Conservation (phyloP, 2,888 invertebrate species). For the Stegophylla sp. region DNA sequence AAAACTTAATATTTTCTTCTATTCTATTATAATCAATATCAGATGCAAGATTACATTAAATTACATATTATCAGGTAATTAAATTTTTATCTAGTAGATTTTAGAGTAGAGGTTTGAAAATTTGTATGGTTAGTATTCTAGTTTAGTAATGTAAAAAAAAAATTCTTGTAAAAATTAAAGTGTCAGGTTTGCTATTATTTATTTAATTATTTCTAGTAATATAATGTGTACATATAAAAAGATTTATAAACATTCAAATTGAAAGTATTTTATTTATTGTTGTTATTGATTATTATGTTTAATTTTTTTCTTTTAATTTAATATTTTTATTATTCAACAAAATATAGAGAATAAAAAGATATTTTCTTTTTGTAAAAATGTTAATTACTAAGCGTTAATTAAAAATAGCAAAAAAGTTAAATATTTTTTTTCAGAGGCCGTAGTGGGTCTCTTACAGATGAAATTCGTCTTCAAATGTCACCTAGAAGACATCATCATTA, state of each 20-base stretch:
- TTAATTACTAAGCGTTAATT: background rate
- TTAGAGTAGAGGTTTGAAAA: conserved; percentile 34
- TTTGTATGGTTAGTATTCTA: conserved; percentile 33
- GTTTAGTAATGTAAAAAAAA: conserved; percentile 14
- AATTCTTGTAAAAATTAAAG: conserved; percentile 4
- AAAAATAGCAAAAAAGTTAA: conserved; percentile 22
- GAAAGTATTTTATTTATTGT: background rate
- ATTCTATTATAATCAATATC: conserved; percentile 2
- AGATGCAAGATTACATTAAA: conserved; percentile 9
- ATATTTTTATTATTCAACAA: background rate
- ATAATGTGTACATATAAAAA: too few relatives aligned
- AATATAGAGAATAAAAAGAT: background rate
- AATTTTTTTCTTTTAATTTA: background rate
- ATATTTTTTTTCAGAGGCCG: conserved; percentile 56
- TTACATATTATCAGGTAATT: conserved; percentile 28
- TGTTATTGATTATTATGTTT: background rate
- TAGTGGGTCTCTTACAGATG: conserved; percentile 56
- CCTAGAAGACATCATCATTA: conserved; percentile 52
- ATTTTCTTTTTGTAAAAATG: background rate
- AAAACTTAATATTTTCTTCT: conserved; percentile 4
- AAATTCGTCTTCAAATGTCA: conserved; percentile 51
- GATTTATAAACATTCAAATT: too few relatives aligned
- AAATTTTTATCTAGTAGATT: conserved; percentile 24
- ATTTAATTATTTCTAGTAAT: background rate
- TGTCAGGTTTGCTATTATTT: conserved; percentile 20